Evolutionary conservation across 35 echinoderm and acorn worm genomes (phyloP), one percentile per base, ranked within the genome.

Genomic region (Stichopus chloronotus): DNA sequence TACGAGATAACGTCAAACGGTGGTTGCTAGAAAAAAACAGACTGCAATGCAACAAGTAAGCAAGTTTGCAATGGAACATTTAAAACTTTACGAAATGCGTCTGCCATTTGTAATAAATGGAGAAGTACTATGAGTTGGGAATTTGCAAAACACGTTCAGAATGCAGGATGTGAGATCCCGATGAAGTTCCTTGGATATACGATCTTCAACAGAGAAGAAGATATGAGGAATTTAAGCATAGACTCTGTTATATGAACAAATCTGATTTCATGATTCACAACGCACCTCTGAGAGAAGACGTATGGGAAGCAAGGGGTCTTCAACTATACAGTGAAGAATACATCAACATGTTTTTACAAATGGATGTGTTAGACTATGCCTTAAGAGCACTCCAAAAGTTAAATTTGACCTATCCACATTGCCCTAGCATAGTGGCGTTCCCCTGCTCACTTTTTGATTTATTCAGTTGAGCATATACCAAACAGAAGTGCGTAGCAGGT

Each of bases 151-250:
- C 57, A 56, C n/a, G 61, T 88, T 53, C 84, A 93, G 63, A 57
- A 22, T 10, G 55, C 19, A 23, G 30, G 57, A 57, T 93, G 92
- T 60, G 24, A 72, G 58, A 7, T 19, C 13, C 53, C 83, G 6
- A 93, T 88, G 92, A 17, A 55, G 68, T 78, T 56, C 1, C 24
- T 93, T 6, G 92, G 92, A 69, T 93, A 93, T 57, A 5, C 19
- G 5, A 53, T 91, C 13, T 4, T 91, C 43, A 71, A 30, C 12
- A 61, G 24, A 54, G 5, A 30, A 55, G 7, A n/a, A 8, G 52
- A 58, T 9, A 8, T 89, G 57, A 30, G 87, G 55, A 52, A 89
- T 54, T 78, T 12, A 56, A 54, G 53, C 56, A 54, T 12, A 19
- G 9, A 57, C 60, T 43, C 30, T 43, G 30, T 43, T 43, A 43